Evolutionary conservation across 2,888 invertebrate species (phyloP), one percentile per base, ranked within the genome.

Genomic region (Acanthopleura granulata): DNA sequence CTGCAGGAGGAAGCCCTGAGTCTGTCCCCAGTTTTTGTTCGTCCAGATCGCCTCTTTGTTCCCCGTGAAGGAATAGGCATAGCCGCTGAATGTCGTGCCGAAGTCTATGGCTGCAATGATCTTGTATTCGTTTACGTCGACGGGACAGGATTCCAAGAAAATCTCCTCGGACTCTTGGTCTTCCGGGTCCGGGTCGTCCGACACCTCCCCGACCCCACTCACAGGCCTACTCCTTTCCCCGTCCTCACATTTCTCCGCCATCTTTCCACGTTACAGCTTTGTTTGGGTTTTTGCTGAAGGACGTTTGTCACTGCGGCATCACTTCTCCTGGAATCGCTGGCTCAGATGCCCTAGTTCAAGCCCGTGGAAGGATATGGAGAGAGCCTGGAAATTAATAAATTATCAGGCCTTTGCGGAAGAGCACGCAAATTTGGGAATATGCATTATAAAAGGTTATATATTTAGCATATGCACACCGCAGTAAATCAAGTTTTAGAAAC

Each of bases 1-100:
- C 77, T 87, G 86, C 40, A 87, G 80, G 30, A 86, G 82, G 72
- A 86, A 86, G 0, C 87, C 86, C 75, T 86, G 86, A 1, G 86
- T 87, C 77, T 86, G 86, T 18, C 87, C 87, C 87, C 87, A 87
- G 79, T 87, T 86, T 62, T 85, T 85, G 80, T 87, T 87, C 16
- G 85, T 86, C 75, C 85, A 86, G 49, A 87, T 85, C 30, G 83
- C 84, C 12, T 84, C 82, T 71, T 80, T 82, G 77, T 85, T 85
- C 50, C 85, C 83, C 15, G 85, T 78, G 73, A 87, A 84, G 1
- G 86, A 85, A 76, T 87, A 87, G 0, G 87, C 87, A 76, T 87
- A 87, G 11, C 87, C 87, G 74, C 86, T 86, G 74, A 86, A 87
- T 0, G 87, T 86, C 18, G 87, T 87, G 0, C 87, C 87, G 72